A percentile compares a stretch with the other conserved stretches of the same genome.
These are phyloP conservation scores for Drosophila lowei DNA, from an alignment of 1,140 invertebrate species.

Conservation along the genomic window DNA sequence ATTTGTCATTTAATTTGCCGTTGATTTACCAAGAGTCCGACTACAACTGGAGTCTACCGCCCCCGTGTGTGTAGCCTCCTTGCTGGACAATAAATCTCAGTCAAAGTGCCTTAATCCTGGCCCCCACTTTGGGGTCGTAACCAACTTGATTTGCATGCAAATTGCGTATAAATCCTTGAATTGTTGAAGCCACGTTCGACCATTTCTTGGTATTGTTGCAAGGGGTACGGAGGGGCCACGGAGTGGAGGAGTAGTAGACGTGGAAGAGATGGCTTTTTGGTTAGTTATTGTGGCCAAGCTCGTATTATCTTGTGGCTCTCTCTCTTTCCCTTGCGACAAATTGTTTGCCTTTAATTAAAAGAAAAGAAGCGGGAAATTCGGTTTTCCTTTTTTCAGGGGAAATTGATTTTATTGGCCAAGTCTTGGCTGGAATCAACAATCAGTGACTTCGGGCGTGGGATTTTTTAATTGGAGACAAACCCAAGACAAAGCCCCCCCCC, in stretches of 20 bases:
- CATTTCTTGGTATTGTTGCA: constrained; percentile 10
- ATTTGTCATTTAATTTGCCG: constrained; percentile 24
- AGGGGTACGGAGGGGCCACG: not conserved
- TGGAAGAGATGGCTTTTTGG: no score
- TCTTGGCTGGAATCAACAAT: no score
- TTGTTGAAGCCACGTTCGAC: constrained; percentile 18
- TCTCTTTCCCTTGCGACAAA: not conserved
- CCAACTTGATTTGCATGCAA: constrained; percentile 54
- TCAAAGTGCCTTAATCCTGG: constrained; percentile 11
- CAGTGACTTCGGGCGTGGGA: not conserved
- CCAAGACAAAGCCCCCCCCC: constrained; percentile 6
- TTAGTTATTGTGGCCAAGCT: constrained; percentile 18
- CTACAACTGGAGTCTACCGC: not conserved
- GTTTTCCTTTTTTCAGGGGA: constrained; percentile 14
- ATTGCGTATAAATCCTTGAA: constrained; percentile 56
- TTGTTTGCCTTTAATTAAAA: constrained; percentile 46
- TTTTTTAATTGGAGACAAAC: constrained; percentile 24
- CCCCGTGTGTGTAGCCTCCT: no score
- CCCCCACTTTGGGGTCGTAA: constrained; percentile 4
- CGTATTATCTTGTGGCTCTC: constrained; percentile 21
- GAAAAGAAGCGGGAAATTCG: constrained; percentile 6
- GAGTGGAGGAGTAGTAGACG: no score
- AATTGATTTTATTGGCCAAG: constrained; percentile 25
- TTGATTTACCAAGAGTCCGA: constrained; percentile 40
- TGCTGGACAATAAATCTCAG: constrained; percentile 45